Evolutionary conservation across 2,113 vertebrate genomes (phyloP).

Genomic region (Neomonachus schauinslandi): DNA sequence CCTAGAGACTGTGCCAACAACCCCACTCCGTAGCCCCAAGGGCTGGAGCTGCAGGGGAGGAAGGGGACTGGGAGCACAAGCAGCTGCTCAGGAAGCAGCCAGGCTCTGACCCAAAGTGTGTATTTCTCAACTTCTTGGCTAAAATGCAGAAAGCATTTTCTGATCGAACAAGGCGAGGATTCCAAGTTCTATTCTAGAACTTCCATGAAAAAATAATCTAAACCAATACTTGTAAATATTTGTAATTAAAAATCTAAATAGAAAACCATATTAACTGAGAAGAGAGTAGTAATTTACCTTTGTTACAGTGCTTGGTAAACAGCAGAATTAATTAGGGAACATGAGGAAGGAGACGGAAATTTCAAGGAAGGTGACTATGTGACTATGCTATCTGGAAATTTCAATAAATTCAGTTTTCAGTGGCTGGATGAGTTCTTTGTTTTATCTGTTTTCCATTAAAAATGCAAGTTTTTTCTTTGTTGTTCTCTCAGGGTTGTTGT

Average conservation of each 20-base stretch:
- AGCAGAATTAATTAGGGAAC: background rate
- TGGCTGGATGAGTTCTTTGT: background rate
- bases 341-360: background rate
- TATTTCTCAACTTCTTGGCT: background rate
- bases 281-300: background rate
- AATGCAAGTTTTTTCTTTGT: background rate
- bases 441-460: background rate
- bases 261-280: background rate
- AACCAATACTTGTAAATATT: background rate
- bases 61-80: accelerated
- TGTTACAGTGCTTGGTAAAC: background rate
- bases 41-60: background rate
- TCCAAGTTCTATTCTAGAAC: background rate
- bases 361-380: background rate
- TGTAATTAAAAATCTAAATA: background rate
- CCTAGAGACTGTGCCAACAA: background rate
- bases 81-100: background rate
- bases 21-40: accelerated
- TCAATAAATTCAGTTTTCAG: background rate
- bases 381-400: background rate
- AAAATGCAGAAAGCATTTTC: background rate
- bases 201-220: background rate
- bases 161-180: background rate
- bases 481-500: background rate
- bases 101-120: background rate